phyloP scores from a whole-genome alignment of 2,113 vertebrate genomes.

The Zosterops hypoxanthus region DNA sequence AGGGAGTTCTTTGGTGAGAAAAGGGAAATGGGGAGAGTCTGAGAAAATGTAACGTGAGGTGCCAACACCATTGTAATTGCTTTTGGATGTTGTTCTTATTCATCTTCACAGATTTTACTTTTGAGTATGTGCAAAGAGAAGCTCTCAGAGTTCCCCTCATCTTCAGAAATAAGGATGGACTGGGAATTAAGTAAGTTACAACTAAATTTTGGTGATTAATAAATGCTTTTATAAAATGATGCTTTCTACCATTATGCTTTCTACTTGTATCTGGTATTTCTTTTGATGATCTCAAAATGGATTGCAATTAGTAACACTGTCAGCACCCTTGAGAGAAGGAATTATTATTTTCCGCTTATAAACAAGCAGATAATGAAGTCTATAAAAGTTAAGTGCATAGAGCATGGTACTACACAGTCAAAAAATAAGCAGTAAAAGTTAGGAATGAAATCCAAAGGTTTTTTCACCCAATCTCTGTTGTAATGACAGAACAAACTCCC shows the following conservation, averaged over 20 bases:
- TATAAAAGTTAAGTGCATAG: conserved; percentile 6
- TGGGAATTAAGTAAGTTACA: conserved; percentile 92
- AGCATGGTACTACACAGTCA: neutral
- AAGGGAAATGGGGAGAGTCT: neutral
- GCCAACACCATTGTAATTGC: conserved; percentile 5
- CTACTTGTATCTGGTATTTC: neutral
- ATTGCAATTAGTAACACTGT: neutral
- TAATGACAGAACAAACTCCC: neutral
- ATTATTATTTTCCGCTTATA: conserved; percentile 5
- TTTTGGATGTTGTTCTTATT: conserved; percentile 21
- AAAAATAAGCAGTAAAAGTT: neutral
- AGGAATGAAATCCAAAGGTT: neutral
- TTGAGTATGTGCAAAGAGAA: conserved; percentile 95
- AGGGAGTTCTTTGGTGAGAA: conserved; percentile 14
- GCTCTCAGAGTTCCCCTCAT: conserved; percentile 89
- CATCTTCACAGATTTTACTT: conserved; percentile 90
- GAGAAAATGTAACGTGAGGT: neutral
- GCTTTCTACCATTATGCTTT: neutral
- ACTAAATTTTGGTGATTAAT: conserved; percentile 16
- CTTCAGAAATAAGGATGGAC: conserved; percentile 91
- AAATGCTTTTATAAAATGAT: conserved; percentile 41
- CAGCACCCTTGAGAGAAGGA: neutral
- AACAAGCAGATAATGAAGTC: conserved; percentile 35
- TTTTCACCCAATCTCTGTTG: neutral
- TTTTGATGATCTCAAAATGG: conserved; percentile 30